These are phyloP conservation scores for Xiphophorus hellerii DNA, from an alignment of 2,113 vertebrate species.

Conservation along the genomic window DNA sequence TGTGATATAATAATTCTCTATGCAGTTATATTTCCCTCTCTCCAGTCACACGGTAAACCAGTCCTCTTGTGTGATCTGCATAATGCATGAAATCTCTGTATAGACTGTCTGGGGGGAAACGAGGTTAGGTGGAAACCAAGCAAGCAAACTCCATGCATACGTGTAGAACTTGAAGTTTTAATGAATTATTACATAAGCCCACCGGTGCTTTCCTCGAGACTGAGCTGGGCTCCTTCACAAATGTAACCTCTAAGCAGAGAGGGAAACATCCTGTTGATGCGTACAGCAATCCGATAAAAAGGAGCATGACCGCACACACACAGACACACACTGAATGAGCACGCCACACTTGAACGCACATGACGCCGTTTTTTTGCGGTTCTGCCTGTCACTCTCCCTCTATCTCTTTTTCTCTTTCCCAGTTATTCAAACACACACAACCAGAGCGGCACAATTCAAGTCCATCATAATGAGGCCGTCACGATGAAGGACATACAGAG, in stretches of 20 bases:
- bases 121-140: conserved; percentile 45
- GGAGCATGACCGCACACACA: conserved; percentile 35
- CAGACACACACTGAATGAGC: conserved; percentile 38
- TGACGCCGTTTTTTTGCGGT: conserved; percentile 22
- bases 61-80: conserved; percentile 61
- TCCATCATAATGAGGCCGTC: conserved; percentile 63
- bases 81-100: conserved; percentile 65
- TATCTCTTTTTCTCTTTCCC: conserved; percentile 11
- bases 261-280: conserved; percentile 51
- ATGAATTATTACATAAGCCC: conserved; percentile 63
- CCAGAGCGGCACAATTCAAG: conserved; percentile 41
- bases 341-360: conserved; percentile 54
- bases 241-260: conserved; percentile 49
- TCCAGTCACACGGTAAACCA: conserved; percentile 32
- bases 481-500: conserved; percentile 55
- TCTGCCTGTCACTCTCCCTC: conserved; percentile 27
- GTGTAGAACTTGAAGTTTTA: conserved; percentile 49
- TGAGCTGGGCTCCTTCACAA: conserved; percentile 9
- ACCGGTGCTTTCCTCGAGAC: conserved; percentile 35
- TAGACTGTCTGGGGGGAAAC: conserved; percentile 55
- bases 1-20: conserved; percentile 46
- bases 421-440: conserved; percentile 27
- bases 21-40: conserved; percentile 36
- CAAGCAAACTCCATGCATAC: conserved; percentile 38
- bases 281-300: conserved; percentile 32